These are phyloP conservation scores for Taxidea taxus DNA, from an alignment of 2,113 vertebrate species.

Conservation along the genomic window DNA sequence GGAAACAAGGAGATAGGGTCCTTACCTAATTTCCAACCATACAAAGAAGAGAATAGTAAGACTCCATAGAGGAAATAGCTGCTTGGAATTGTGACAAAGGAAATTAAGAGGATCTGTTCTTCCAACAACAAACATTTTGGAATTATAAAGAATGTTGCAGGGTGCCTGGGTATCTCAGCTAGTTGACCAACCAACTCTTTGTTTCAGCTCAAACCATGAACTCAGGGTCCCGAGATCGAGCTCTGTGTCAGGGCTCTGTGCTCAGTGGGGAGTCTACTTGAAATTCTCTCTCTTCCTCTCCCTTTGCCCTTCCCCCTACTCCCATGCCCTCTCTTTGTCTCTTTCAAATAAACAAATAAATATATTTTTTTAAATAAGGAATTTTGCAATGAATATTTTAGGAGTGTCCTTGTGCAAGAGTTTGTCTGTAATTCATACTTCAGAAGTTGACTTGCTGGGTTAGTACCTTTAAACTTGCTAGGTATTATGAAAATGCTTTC, in stretches of 20 bases:
- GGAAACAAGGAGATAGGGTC: neutral
- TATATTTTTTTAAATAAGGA: neutral
- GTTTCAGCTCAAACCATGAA: neutral
- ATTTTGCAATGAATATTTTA: neutral
- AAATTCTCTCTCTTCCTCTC: neutral
- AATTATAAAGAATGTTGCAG: neutral
- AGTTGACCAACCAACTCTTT: neutral
- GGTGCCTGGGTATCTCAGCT: neutral
- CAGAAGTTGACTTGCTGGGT: neutral
- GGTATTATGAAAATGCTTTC: neutral
- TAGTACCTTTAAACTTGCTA: neutral
- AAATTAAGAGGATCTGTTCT: neutral
- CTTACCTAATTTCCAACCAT: neutral
- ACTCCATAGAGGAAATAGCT: neutral
- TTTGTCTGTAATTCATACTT: slow-evolving; percentile 13
- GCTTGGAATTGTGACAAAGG: neutral
- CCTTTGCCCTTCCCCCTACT: neutral
- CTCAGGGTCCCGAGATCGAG: neutral
- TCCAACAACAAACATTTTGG: neutral
- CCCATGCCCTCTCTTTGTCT: neutral
- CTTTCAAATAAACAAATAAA: too few species aligned
- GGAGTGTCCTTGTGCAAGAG: neutral
- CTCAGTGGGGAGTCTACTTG: neutral
- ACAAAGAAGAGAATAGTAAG: neutral
- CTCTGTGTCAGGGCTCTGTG: neutral